Evolutionary conservation across 2,797 vertebrate genomes (phyloP).

Genomic region (Pipistrellus kuhlii): DNA sequence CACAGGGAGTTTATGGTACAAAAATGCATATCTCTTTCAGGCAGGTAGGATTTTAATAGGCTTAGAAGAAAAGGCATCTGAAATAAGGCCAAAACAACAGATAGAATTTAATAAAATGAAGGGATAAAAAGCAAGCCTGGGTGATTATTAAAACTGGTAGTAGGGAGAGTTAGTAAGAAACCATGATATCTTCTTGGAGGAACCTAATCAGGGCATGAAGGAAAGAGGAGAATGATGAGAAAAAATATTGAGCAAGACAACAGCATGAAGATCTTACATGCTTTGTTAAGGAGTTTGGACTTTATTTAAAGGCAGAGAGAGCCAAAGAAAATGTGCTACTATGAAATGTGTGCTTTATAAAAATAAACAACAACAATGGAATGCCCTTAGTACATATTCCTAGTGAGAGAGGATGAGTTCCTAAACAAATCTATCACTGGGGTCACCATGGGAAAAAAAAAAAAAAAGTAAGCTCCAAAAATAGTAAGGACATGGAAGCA

Average conservation of each 20-base stretch:
- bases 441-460: background rate
- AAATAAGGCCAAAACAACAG: background rate
- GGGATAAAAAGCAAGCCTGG: background rate
- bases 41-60: background rate
- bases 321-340: background rate
- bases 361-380: background rate
- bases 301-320: background rate
- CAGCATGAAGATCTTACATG: background rate
- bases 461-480: background rate
- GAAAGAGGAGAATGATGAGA: background rate
- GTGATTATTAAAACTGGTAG: background rate
- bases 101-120: background rate
- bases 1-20: background rate
- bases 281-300: background rate
- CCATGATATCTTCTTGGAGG: background rate
- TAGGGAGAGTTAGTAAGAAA: slow-evolving; percentile 2
- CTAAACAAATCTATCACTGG: background rate
- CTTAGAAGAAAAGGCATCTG: background rate
- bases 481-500: background rate
- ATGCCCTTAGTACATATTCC: background rate
- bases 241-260: background rate
- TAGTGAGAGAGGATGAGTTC: background rate
- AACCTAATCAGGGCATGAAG: background rate
- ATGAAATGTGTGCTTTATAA: background rate
- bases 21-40: slow-evolving; percentile 11